Percentiles rank a stretch among this genome's conserved stretches.
These are phyloP conservation scores for Prosopocoilus inquinatus DNA, from an alignment of 2,888 invertebrate species.

Conservation along the genomic window DNA sequence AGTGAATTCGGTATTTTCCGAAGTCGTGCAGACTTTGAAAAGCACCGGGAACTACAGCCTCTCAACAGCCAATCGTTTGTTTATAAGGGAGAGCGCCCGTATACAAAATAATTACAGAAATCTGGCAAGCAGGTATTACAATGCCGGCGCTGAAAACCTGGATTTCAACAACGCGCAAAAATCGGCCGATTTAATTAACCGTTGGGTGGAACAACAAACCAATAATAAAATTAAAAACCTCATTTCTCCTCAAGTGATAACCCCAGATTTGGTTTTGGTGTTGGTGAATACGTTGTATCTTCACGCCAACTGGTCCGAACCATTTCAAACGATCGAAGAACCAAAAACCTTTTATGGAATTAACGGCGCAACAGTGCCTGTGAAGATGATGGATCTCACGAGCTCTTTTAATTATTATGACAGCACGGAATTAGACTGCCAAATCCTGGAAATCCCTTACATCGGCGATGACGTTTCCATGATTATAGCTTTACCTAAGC, in stretches of 20 bases:
- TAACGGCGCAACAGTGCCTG: conserved; percentile 28
- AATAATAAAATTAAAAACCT: conserved; percentile 41
- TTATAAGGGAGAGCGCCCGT: conserved; percentile 55
- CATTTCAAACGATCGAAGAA: conserved; percentile 29
- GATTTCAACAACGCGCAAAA: conserved; percentile 26
- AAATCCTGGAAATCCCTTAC: conserved; percentile 40
- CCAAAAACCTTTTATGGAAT: conserved; percentile 33
- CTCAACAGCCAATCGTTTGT: conserved; percentile 56
- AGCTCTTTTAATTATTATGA: conserved; percentile 37
- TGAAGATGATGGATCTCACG: conserved; percentile 38
- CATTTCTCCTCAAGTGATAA: conserved; percentile 30
- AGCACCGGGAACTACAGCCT: conserved; percentile 26
- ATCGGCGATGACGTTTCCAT: conserved; percentile 26
- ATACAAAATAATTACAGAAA: conserved; percentile 57
- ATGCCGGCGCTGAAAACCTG: conserved; percentile 56
- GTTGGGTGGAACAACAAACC: conserved; percentile 44
- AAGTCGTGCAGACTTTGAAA: conserved; percentile 19
- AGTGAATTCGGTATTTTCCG: conserved; percentile 20
- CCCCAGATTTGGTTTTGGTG: conserved; percentile 33
- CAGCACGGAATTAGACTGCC: conserved; percentile 31
- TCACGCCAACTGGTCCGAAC: conserved; percentile 37
- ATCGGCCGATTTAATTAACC: conserved; percentile 33
- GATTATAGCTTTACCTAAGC: conserved; percentile 29
- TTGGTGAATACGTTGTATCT: conserved; percentile 46
- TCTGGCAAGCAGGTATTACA: conserved; percentile 60